A percentile compares a stretch with the other conserved stretches of the same genome.
These are phyloP conservation scores for Scaptomyza flava DNA, from an alignment of 2,888 invertebrate species.

Conservation along the genomic window DNA sequence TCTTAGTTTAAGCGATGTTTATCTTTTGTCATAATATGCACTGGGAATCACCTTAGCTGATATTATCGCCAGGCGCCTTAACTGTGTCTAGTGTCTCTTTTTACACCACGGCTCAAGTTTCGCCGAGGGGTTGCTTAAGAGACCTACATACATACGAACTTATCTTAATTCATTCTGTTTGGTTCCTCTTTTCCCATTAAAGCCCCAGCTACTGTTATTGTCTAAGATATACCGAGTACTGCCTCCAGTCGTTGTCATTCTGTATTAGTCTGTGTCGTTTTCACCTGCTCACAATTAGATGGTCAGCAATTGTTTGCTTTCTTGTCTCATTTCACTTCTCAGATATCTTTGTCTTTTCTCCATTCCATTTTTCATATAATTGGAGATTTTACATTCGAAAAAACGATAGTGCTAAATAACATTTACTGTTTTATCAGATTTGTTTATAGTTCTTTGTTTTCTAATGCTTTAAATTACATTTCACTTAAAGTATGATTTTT, in stretches of 20 bases:
- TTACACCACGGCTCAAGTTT: constrained; percentile 48
- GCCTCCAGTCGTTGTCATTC: too few relatives aligned
- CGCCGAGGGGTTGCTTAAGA: constrained; percentile 20
- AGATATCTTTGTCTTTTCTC: constrained; percentile 6
- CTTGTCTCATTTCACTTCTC: constrained; percentile 5
- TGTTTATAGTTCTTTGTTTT: constrained; percentile 9
- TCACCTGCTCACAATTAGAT: constrained; percentile 43
- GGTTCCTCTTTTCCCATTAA: constrained; percentile 11
- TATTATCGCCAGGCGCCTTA: constrained; percentile 67
- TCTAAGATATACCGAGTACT: too few relatives aligned
- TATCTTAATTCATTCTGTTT: constrained; percentile 15
- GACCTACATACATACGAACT: constrained; percentile 13
- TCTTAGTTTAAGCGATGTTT: constrained; percentile 71
- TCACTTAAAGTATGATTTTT: too few relatives aligned
- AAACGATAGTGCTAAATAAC: constrained; percentile 9
- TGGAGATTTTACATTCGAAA: constrained; percentile 19
- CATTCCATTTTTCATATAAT: constrained; percentile 13
- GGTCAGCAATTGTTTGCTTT: constrained; percentile 70
- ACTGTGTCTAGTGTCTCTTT: constrained; percentile 32
- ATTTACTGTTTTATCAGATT: constrained; percentile 15
- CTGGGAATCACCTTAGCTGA: constrained; percentile 77
- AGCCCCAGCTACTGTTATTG: constrained; percentile 52
- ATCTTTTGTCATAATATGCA: constrained; percentile 81
- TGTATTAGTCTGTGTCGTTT: neutral
- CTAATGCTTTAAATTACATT: constrained; percentile 8